A percentile compares a stretch with the other conserved stretches of the same genome.
These are phyloP conservation scores for Drosophila prostipennis DNA, from an alignment of 2,888 invertebrate species.

Conservation along the genomic window DNA sequence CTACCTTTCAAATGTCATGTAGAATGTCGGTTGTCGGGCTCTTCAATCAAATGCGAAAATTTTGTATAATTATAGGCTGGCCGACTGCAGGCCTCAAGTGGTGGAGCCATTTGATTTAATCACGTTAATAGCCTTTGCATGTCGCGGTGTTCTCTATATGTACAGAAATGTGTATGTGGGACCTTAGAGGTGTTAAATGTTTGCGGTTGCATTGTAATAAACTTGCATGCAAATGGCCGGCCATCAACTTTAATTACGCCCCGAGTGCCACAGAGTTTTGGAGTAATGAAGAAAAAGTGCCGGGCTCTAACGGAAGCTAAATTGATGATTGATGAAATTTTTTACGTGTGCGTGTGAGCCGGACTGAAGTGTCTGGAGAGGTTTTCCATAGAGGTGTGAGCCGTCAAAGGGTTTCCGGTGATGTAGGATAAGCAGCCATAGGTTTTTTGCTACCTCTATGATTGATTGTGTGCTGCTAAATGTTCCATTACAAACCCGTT, in stretches of 20 bases:
- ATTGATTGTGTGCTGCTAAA: conserved; percentile 23
- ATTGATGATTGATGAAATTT: conserved; percentile 46
- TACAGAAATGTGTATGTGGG: background rate
- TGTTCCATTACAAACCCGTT: background rate
- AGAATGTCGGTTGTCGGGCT: conserved; percentile 37
- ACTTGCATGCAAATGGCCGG: conserved; percentile 48
- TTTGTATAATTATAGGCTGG: conserved; percentile 72
- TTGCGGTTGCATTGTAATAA: conserved; percentile 55
- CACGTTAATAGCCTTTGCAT: conserved; percentile 76
- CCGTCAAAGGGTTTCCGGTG: conserved; percentile 29
- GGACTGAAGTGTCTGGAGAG: conserved; percentile 4
- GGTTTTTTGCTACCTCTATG: conserved; percentile 10
- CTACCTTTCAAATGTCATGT: conserved; percentile 26
- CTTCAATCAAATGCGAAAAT: conserved; percentile 77
- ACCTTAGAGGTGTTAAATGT: conserved; percentile 73
- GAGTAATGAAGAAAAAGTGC: conserved; percentile 49
- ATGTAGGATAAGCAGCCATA: conserved; percentile 15
- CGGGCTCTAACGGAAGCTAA: conserved; percentile 28
- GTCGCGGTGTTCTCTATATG: conserved; percentile 49
- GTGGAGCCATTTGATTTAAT: conserved; percentile 70
- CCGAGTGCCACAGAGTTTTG: conserved; percentile 16
- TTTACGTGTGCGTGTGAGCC: conserved; percentile 7
- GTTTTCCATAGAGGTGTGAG: conserved; percentile 28
- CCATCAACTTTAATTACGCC: conserved; percentile 51
- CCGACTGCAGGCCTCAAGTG: conserved; percentile 35